Percentiles rank a stretch among this genome's conserved stretches.
Conservation (phyloP, 2,888 invertebrate genomes). For the Chelonus formosanus region DNA sequence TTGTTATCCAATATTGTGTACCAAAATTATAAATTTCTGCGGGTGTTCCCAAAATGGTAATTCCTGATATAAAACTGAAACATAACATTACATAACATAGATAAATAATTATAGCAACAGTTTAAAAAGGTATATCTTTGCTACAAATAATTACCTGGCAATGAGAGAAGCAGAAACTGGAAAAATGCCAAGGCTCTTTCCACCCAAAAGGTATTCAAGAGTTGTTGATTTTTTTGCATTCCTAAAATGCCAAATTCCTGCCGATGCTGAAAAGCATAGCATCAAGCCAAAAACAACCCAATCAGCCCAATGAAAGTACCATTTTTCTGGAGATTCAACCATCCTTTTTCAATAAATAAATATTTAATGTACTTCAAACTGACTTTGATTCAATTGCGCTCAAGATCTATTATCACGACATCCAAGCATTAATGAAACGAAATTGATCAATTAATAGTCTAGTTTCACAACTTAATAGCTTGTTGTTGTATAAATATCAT, state of each 20-base stretch:
- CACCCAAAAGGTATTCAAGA: conserved; percentile 80
- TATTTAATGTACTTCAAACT: conserved; percentile 8
- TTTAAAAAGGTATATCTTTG: no score
- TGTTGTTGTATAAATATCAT: conserved; percentile 33
- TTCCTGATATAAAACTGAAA: conserved; percentile 84
- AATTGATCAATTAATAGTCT: conserved; percentile 40
- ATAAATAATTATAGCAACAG: no score
- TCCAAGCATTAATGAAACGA: conserved; percentile 39
- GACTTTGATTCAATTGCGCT: background rate
- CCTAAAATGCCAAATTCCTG: conserved; percentile 76
- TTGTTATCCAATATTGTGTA: conserved; percentile 81
- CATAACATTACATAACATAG: no score
- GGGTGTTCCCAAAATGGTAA: conserved; percentile 86
- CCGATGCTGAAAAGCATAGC: conserved; percentile 76
- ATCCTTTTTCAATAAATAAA: conserved; percentile 19
- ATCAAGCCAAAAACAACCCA: conserved; percentile 78
- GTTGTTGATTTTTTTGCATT: conserved; percentile 70
- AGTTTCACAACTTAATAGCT: conserved; percentile 35
- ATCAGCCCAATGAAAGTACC: conserved; percentile 67
- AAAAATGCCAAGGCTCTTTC: conserved; percentile 77
- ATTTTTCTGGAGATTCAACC: conserved; percentile 45
- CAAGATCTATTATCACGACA: background rate
- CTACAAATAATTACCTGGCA: conserved; percentile 72
- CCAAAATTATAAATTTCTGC: conserved; percentile 89
- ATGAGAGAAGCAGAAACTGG: conserved; percentile 88